These are phyloP conservation scores for Notarius quadriscutis DNA, from an alignment of 2,113 vertebrate genomes.

Conservation along the genomic window DNA sequence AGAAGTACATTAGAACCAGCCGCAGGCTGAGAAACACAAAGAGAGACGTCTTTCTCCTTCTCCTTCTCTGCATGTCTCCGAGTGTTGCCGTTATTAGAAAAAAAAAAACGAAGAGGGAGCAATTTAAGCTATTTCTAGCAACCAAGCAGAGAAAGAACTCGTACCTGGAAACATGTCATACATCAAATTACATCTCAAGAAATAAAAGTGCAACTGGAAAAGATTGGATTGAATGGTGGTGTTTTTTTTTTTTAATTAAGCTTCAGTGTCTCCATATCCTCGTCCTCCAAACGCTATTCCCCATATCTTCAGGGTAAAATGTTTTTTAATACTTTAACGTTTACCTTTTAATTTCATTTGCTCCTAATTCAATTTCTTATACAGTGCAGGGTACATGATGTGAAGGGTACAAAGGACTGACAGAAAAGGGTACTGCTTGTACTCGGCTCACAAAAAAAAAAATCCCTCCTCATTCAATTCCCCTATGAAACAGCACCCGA, in stretches of 20 bases:
- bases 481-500: background rate
- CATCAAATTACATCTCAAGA: constrained; percentile 16
- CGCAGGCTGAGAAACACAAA: background rate
- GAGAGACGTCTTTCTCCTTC: background rate
- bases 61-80: background rate
- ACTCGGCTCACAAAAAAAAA: too few relatives aligned
- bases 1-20: constrained; percentile 35
- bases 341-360: background rate
- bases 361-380: background rate
- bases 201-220: background rate
- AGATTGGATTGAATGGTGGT: background rate
- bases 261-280: background rate
- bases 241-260: background rate
- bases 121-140: constrained; percentile 32
- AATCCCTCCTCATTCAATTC: background rate
- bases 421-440: background rate
- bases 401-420: background rate
- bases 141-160: constrained; percentile 16
- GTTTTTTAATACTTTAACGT: background rate
- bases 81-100: constrained; percentile 34
- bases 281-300: background rate
- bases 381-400: background rate
- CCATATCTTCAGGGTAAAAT: background rate
- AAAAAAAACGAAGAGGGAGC: constrained; percentile 5
- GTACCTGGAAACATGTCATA: background rate